These are phyloP conservation scores for Temnothorax nylanderi DNA, from an alignment of 1,140 invertebrate species.

Conservation along the genomic window DNA sequence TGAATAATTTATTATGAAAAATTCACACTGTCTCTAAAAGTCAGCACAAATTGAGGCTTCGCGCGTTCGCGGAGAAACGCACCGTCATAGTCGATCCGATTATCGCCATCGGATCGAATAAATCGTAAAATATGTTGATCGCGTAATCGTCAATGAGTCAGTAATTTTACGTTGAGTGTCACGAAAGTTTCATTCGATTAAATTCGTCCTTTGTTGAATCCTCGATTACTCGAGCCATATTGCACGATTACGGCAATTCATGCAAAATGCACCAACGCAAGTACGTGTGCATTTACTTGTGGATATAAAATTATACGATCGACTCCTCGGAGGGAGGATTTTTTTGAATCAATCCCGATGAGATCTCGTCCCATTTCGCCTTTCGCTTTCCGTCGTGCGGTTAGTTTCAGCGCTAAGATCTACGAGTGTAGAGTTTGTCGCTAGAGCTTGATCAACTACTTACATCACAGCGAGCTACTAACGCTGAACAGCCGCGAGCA, in stretches of 20 bases:
- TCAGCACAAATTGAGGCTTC: not conserved
- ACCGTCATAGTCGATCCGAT: not conserved
- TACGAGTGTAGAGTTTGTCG: constrained; percentile 43
- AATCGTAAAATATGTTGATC: not conserved
- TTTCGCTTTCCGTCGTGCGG: constrained; percentile 26
- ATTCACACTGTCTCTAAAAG: constrained; percentile 45
- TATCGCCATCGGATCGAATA: not conserved
- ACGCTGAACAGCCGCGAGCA: constrained; percentile 41
- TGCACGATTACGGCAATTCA: not conserved
- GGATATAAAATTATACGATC: not conserved
- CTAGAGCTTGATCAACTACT: constrained; percentile 56
- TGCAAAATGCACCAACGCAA: not conserved
- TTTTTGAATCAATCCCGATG: not conserved
- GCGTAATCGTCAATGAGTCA: not conserved
- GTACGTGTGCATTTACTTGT: not conserved
- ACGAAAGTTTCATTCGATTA: not conserved
- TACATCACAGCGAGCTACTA: constrained; percentile 59
- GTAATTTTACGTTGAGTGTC: not conserved
- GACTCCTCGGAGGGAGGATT: not conserved
- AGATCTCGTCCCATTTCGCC: constrained; percentile 24
- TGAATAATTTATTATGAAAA: constrained; percentile 62
- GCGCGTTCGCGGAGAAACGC: not conserved
- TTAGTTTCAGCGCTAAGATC: constrained; percentile 43
- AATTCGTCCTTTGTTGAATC: not conserved
- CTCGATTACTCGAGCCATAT: not conserved